Conservation (phyloP, 2,888 invertebrate species). For the Tupiocoris notatus region DNA sequence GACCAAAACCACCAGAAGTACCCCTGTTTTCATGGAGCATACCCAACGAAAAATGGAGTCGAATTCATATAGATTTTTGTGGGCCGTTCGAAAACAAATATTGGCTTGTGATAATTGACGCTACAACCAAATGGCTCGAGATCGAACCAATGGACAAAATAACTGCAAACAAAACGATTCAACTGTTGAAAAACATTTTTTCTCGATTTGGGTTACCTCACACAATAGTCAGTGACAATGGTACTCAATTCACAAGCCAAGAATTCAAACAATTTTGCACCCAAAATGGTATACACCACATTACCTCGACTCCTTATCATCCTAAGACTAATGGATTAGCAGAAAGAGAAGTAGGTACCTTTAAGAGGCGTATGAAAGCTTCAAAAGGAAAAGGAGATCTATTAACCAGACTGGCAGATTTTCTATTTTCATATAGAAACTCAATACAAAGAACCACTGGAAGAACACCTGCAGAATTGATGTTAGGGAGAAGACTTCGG, state of each 20-base stretch:
- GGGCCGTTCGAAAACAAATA: conserved; percentile 46
- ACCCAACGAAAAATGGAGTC: conserved; percentile 46
- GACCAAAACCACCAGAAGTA: conserved; percentile 42
- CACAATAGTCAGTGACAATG: conserved; percentile 27
- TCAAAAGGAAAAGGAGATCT: no score
- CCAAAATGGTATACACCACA: neutral
- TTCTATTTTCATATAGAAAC: conserved; percentile 41
- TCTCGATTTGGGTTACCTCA: conserved; percentile 47
- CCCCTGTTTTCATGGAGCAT: conserved; percentile 48
- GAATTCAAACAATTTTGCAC: neutral
- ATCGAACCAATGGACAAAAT: conserved; percentile 38
- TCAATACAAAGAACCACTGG: conserved; percentile 46
- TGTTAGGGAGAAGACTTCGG: conserved; percentile 47
- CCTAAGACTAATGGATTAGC: conserved; percentile 49
- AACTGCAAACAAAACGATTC: neutral
- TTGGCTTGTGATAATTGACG: conserved; percentile 50
- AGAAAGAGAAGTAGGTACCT: conserved; percentile 50
- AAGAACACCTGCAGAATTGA: conserved; percentile 47
- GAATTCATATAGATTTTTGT: conserved; percentile 49
- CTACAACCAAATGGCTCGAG: conserved; percentile 47
- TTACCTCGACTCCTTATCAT: conserved; percentile 46
- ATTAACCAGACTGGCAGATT: conserved; percentile 39
- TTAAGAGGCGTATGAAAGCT: no score
- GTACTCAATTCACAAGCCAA: neutral
- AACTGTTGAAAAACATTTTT: conserved; percentile 17